A percentile compares a stretch with the other conserved stretches of the same genome.
Evolutionary conservation across 2,113 vertebrate species (phyloP).

Genomic region (Hylia prasina): DNA sequence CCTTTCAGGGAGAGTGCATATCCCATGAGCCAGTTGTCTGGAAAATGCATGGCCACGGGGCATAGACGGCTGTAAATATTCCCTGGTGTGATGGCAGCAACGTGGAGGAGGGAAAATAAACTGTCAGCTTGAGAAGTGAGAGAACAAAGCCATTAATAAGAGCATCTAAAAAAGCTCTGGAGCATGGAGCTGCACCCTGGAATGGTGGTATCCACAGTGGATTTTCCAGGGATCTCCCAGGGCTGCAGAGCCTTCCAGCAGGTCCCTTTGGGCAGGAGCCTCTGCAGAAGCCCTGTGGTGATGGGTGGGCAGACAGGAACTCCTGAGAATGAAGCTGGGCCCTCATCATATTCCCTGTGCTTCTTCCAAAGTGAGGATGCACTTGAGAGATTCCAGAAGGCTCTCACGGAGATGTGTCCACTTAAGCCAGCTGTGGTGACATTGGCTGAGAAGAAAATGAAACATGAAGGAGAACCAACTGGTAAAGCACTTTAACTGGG

Average conservation of each 20-base stretch:
- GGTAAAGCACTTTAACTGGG: not conserved
- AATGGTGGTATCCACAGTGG: not conserved
- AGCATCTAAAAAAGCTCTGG: not conserved
- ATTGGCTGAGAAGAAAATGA: not conserved
- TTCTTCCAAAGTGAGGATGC: not conserved
- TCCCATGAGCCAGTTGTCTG: not conserved
- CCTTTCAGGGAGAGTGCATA: not conserved
- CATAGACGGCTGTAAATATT: not conserved
- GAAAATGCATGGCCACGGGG: not conserved
- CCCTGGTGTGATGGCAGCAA: not conserved
- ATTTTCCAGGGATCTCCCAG: not conserved
- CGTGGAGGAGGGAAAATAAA: slow-evolving; percentile 24
- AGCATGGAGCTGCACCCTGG: not conserved
- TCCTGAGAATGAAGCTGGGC: not conserved
- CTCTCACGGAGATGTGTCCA: not conserved
- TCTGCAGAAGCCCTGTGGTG: not conserved
- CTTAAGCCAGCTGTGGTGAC: not conserved
- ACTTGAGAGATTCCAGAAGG: not conserved
- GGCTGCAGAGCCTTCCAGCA: not conserved
- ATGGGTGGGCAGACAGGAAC: not conserved
- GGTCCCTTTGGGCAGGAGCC: not conserved
- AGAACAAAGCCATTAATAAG: slow-evolving; percentile 30
- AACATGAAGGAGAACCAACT: not conserved
- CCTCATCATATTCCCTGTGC: not conserved
- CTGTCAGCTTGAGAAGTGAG: not conserved